Evolutionary conservation across 2,888 invertebrate species (phyloP), one percentile per base, ranked within the genome.

Genomic region (Pollenia angustigena): DNA sequence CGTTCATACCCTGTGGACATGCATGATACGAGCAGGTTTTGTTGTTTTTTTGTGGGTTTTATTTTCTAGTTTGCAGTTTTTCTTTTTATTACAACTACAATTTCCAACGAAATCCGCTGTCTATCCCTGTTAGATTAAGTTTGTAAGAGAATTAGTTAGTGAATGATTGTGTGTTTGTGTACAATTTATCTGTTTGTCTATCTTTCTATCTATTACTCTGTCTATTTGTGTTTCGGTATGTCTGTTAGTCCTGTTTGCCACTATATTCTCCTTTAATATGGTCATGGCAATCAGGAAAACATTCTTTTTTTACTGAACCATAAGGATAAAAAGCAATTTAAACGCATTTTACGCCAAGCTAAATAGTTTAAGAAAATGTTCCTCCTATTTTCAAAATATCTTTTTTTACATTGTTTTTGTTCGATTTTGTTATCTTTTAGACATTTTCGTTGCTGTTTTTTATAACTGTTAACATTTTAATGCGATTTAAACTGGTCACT

Each of bases 291-390:
- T 75, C 74, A 71, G 82, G 56, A 71, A 44, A 58, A 56, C 44
- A 50, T 75, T 80, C 54, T 32, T 32, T 44, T 32, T 52, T 44
- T 58, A 18, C 50, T 44, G 58, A 75, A 71, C 42, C 62, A 75
- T 74, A 68, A 75, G 79, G 69, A 75, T 75, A 75, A 83, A 82
- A 75, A 82, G 64, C 79, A 83, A 83, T 83, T 86, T 86, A 86
- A 82, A 82, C 74, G 79, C 82, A 79, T 86, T 86, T 82, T 52
- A 69, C 64, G 79, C 64, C 85, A 82, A 86, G 79, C 64, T 76
- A 50, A 71, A 74, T 16, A 71, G 74, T 75, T 80, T 71, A 75
- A 79, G 68, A 69, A 46, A 71, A 52, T 54, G 32, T 60, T 74
- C 48, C 48, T 46, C 54, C 69, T 69, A 69, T 76, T 18, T 69